Base-by-base conservation (phyloP, 2,888 invertebrate species). In the Macaria notata region DNA sequence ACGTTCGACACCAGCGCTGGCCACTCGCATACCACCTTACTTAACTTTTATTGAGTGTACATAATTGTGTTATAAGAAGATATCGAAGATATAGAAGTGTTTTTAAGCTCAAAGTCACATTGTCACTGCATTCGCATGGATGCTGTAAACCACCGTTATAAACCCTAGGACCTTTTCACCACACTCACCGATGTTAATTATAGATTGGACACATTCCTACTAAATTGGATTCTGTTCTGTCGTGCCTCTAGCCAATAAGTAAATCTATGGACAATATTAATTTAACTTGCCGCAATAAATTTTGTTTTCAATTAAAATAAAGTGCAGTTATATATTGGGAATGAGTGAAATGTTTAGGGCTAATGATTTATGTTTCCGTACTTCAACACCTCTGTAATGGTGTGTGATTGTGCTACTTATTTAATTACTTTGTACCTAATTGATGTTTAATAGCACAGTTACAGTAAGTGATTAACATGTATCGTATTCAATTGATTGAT, bases 251-350 rank as follows among this genome's bases (percentile, higher is more conserved):
- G 31, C 46, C 46, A 57, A 19, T 54, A 53, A 57, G 43, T 53
- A 49, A 49, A 49, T 36, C 41, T 46, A 39, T 30, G 29, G 29
- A 54, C 58, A 50, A 50, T 31, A 44, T 46, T 51, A 60, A 58
- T 56, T 60, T 53, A 44, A 53, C 38, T 46, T 31, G 31, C 38
- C 3, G 31, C 48, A 9, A 58, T 63, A 58, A 58, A 47, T 62
- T 53, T 49, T 45, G 39, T 49, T 52, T 56, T 54, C 54, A 59
- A 59, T 59, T 54, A 59, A 52, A 43, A 45, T 39, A 36, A 38
- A 47, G 47, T 54, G 39, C 43, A 38, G 43, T 31, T 33, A 50
- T 50, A 49, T 36, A 52, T 39, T 56, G 39, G 31, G 49, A 52
- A 48, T 47, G 45, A 44, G 31, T 50, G 36, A 52, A 48, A 48